Conservation (phyloP, 2,113 vertebrate genomes). For the Eretmochelys imbricata region DNA sequence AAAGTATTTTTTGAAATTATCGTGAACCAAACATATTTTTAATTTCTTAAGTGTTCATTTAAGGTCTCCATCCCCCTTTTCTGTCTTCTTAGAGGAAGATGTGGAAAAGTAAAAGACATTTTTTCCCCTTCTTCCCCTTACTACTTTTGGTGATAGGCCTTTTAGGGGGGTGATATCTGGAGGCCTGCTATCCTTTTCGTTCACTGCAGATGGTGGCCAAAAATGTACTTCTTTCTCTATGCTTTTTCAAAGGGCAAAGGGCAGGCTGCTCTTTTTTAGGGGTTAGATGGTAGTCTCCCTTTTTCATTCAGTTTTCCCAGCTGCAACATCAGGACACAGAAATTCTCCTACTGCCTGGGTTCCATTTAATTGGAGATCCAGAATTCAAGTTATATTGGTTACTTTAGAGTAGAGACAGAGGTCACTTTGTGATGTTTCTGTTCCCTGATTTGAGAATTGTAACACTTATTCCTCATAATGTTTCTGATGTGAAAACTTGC, state of each 20-base stretch:
- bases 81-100: background rate
- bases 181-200: background rate
- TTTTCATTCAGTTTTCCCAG: background rate
- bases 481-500: background rate
- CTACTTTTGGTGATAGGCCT: background rate
- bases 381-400: background rate
- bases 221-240: background rate
- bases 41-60: background rate
- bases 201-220: background rate
- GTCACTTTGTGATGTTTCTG: background rate
- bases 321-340: background rate
- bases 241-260: background rate
- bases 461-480: background rate
- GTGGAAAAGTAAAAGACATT: background rate
- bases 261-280: background rate
- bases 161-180: background rate
- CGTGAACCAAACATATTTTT: background rate
- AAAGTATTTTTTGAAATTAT: background rate
- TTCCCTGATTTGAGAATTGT: background rate
- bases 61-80: background rate
- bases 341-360: background rate
- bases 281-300: background rate
- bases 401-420: background rate
- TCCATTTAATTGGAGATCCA: background rate
- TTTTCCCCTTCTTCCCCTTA: background rate